Base-by-base conservation (phyloP, 2,888 invertebrate species). In the Gasteruption jaculator region DNA sequence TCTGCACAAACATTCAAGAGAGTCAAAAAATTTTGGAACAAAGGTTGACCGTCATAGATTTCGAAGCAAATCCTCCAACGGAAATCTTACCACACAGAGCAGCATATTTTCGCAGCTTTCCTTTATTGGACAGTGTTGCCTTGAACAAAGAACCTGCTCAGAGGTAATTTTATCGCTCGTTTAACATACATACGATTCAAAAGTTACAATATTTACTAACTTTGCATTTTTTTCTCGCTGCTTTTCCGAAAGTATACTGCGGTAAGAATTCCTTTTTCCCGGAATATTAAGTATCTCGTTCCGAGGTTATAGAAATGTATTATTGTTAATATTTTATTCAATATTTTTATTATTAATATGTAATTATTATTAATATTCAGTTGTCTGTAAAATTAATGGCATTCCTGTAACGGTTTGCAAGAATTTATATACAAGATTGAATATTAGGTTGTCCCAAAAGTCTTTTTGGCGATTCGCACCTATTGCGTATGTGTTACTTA, bases 41-140 rank as follows among this genome's bases (percentile, higher is more conserved):
- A 61, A 76, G 82, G 50, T 69, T 84, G 38, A 76, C 74, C 58
- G 77, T 80, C 72, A 80, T 90, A 4, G 91, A 91, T 72, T 83
- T 89, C 56, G 86, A 91, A 66, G 88, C 89, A 49, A 83, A 85
- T 22, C 80, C 83, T 40, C 91, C 94, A 7, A 82, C 79, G 52
- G 86, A 88, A 72, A 80, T 92, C 34, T 77, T 88, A 62, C 81
- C 84, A 44, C 82, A 82, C 69, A 78, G 82, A 60, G 80, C 83
- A 48, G 81, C 83, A 18, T 83, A 83, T 73, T 81, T 82, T 75
- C 77, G 86, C 70, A 86, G 81, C 63, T 91, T 96, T 75, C 95
- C 95, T 35, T 71, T 87, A 27, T 77, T 96, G 50, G 90, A 92
- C 71, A 81, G 76, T 48, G 78, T 80, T 22, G 75, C 83, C 42